A percentile compares a stretch with the other conserved stretches of the same genome.
phyloP scores from a whole-genome alignment of 2,888 invertebrate species.

The Pocota personata region DNA sequence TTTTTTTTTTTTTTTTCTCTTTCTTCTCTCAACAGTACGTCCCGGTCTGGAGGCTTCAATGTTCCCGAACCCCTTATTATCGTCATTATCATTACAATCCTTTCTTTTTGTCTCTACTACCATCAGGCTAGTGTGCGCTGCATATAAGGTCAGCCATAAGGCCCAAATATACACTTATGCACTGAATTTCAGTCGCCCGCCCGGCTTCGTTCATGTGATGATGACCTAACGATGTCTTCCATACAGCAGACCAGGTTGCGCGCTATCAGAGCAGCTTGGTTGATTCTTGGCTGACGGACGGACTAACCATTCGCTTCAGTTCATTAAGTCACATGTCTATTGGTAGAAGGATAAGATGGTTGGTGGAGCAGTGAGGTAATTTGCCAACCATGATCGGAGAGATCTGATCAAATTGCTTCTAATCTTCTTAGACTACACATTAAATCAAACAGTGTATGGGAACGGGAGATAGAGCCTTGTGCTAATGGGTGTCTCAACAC shows the following conservation, averaged over 20 bases:
- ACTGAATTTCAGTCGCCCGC: conserved; percentile 16
- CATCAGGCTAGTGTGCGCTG: conserved; percentile 18
- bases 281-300: conserved; percentile 53
- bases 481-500: conserved; percentile 59
- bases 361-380: conserved; percentile 3
- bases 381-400: conserved; percentile 25
- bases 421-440: conserved; percentile 14
- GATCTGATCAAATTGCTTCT: conserved; percentile 57
- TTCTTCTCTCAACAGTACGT: conserved; percentile 2
- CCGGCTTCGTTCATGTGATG: conserved; percentile 28
- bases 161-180: conserved; percentile 56
- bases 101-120: conserved; percentile 53
- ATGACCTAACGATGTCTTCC: conserved; percentile 59
- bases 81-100: conserved; percentile 72
- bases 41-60: conserved; percentile 33
- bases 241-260: conserved; percentile 13
- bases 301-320: conserved; percentile 58
- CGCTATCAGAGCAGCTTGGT: conserved; percentile 55
- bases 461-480: not conserved
- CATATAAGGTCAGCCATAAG: conserved; percentile 64
- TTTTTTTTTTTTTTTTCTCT: not conserved
- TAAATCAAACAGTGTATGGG: not conserved
- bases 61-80: conserved; percentile 68
- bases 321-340: conserved; percentile 64
- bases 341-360: not conserved